phyloP scores from a whole-genome alignment of 2,888 invertebrate genomes.

The Opisthograptis luteolata region DNA sequence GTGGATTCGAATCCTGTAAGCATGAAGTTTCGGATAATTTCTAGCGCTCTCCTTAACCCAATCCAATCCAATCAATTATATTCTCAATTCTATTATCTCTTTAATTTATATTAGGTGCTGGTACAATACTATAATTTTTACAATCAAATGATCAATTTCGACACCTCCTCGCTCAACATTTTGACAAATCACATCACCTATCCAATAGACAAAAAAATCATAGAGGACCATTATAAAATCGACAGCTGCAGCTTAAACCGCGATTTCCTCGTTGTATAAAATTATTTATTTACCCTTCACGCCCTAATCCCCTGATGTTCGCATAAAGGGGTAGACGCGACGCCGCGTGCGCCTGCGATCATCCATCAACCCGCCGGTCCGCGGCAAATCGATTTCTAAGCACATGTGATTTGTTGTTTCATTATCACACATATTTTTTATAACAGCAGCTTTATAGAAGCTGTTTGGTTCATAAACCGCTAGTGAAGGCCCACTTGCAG shows the following conservation, averaged over 20 bases:
- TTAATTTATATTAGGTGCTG: neutral
- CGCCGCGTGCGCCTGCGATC: constrained; percentile 61
- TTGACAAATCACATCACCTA: constrained; percentile 8
- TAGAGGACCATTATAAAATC: constrained; percentile 13
- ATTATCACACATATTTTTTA: constrained; percentile 37
- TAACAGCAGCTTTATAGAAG: constrained; percentile 14
- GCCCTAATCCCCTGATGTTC: constrained; percentile 63
- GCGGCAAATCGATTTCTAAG: constrained; percentile 74
- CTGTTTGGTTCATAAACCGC: too few relatives aligned
- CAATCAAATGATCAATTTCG: neutral
- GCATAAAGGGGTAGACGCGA: constrained; percentile 59
- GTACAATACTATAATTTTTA: too few relatives aligned
- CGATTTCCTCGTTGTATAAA: constrained; percentile 59
- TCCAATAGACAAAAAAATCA: constrained; percentile 1
- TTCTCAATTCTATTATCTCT: too few relatives aligned
- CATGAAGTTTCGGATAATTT: too few relatives aligned
- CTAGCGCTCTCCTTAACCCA: too few relatives aligned
- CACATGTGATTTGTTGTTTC: constrained; percentile 59
- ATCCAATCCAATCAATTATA: too few relatives aligned
- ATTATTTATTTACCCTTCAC: constrained; percentile 82
- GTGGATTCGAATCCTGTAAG: too few relatives aligned
- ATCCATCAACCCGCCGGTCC: constrained; percentile 70
- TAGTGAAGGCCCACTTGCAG: too few relatives aligned
- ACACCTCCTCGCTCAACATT: constrained; percentile 25
- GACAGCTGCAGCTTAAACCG: constrained; percentile 69